Conservation (phyloP, 2,888 invertebrate species). For the Psylliodes chrysocephalus region DNA sequence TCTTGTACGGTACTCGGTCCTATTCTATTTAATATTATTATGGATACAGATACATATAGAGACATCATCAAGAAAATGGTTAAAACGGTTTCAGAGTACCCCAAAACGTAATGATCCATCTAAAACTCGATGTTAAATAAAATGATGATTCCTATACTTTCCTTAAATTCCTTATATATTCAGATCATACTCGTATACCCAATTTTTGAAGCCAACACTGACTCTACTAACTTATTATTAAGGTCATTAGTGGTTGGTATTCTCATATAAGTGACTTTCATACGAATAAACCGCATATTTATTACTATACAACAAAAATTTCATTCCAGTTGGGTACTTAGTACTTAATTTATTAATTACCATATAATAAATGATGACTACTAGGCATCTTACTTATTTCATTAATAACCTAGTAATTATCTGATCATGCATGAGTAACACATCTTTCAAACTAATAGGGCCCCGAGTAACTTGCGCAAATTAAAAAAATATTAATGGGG, state of each 20-base stretch:
- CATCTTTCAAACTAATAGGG: neutral
- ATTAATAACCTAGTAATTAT: slow-evolving; percentile 13
- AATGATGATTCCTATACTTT: no score
- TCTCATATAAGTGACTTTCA: neutral
- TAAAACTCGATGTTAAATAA: no score
- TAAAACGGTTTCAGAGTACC: no score
- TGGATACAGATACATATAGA: no score
- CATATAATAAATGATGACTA: slow-evolving; percentile 3
- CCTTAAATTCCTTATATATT: no score
- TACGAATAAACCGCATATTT: slow-evolving; percentile 4
- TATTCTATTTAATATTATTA: no score
- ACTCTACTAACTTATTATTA: neutral
- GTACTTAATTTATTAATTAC: slow-evolving; percentile 5
- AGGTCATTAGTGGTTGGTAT: slow-evolving; percentile 1
- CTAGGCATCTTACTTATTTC: slow-evolving; percentile 15
- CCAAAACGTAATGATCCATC: no score
- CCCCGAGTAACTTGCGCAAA: neutral
- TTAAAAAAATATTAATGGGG: neutral
- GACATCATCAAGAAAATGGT: no score
- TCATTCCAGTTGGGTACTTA: neutral
- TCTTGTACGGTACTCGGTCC: no score
- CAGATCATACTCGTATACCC: no score
- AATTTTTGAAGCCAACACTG: neutral
- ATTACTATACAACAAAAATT: slow-evolving; percentile 2
- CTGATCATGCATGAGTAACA: slow-evolving; percentile 1